Conservation (phyloP, 1,140 invertebrate species). For the Probaryconus sp. region DNA sequence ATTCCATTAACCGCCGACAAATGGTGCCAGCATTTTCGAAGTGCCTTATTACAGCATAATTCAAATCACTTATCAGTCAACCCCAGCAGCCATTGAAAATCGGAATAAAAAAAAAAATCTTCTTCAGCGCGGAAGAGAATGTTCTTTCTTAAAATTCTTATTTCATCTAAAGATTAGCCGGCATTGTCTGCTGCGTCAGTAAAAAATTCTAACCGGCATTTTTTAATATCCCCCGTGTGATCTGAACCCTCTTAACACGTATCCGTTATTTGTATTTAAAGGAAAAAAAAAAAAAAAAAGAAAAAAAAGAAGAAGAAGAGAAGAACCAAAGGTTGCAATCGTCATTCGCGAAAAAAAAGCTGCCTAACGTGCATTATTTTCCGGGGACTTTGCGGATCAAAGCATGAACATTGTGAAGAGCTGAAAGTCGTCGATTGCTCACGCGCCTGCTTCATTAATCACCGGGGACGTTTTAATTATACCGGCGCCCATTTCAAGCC, state of each 20-base stretch:
- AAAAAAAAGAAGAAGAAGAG: too few species aligned
- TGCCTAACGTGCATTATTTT: constrained; percentile 25
- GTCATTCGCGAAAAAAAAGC: constrained; percentile 11
- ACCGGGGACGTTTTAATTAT: constrained; percentile 64
- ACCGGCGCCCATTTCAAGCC: constrained; percentile 24
- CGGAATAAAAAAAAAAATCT: too few species aligned
- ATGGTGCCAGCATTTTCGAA: constrained; percentile 5
- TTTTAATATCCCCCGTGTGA: constrained; percentile 16
- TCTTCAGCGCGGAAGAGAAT: constrained; percentile 2
- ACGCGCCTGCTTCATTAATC: constrained; percentile 63
- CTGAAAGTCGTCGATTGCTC: constrained; percentile 23
- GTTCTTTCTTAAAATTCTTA: constrained; percentile 6
- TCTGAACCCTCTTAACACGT: neutral
- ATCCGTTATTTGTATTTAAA: neutral
- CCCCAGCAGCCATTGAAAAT: constrained; percentile 11
- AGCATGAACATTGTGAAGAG: neutral
- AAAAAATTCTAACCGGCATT: neutral
- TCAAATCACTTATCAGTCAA: too few species aligned
- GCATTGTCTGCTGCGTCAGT: constrained; percentile 4
- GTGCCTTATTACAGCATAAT: constrained; percentile 23
- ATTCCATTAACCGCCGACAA: constrained; percentile 11
- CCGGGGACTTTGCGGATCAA: constrained; percentile 6
- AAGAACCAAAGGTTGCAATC: neutral
- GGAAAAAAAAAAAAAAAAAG: neutral
- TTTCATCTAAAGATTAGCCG: constrained; percentile 27